These are phyloP conservation scores for Onychostoma macrolepis DNA, from an alignment of 2,113 vertebrate genomes.

Conservation along the genomic window DNA sequence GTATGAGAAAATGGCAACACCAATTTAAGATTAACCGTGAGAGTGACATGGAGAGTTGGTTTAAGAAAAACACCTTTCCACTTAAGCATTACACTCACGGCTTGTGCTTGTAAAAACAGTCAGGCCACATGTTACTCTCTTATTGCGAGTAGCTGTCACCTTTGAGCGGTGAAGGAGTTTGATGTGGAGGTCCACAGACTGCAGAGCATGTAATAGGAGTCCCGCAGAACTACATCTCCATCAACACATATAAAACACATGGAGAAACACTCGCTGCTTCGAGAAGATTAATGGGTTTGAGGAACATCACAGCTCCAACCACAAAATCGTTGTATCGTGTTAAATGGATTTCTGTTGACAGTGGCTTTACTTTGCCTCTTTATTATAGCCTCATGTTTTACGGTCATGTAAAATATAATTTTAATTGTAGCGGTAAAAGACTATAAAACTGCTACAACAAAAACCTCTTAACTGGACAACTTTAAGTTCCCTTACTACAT, in stretches of 20 bases:
- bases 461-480: not conserved
- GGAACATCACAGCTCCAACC: not conserved
- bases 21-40: not conserved
- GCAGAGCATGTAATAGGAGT: slow-evolving; percentile 9
- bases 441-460: not conserved
- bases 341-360: slow-evolving; percentile 12
- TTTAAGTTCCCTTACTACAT: not conserved
- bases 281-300: slow-evolving; percentile 37
- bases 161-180: slow-evolving; percentile 18
- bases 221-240: slow-evolving; percentile 39
- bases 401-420: not conserved
- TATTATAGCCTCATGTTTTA: not conserved
- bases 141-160: slow-evolving; percentile 35
- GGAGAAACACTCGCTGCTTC: slow-evolving; percentile 13
- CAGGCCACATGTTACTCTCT: not conserved
- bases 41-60: slow-evolving; percentile 26
- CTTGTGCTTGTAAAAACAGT: not conserved
- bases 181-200: slow-evolving; percentile 27
- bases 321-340: not conserved
- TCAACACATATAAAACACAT: slow-evolving; percentile 46
- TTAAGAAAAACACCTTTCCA: not conserved
- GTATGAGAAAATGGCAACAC: not conserved
- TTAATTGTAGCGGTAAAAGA: not conserved
- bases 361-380: not conserved
- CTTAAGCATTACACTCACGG: slow-evolving; percentile 7